phyloP scores from a whole-genome alignment of 2,888 invertebrate genomes.

The Caenorhabditis macrosperma region DNA sequence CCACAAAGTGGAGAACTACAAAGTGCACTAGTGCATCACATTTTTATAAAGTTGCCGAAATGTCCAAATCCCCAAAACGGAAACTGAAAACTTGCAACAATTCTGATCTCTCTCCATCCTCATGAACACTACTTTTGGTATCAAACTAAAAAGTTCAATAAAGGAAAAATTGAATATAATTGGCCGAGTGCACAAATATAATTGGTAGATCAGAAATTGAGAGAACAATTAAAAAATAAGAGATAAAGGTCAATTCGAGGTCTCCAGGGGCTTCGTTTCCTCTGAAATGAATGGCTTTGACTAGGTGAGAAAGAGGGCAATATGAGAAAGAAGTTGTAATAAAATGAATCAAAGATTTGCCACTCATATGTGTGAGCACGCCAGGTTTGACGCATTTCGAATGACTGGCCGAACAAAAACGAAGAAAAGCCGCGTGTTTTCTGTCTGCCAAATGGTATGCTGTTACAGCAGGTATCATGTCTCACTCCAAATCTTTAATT shows the following conservation, averaged over 20 bases:
- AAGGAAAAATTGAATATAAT: not conserved
- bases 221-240: not conserved
- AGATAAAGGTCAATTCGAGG: not conserved
- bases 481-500: not conserved
- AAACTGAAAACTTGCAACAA: too few relatives aligned
- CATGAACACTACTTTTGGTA: too few relatives aligned
- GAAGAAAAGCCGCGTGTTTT: constrained; percentile 11
- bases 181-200: not conserved
- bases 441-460: not conserved
- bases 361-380: not conserved
- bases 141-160: not conserved
- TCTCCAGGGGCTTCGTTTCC: not conserved
- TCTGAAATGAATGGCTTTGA: not conserved
- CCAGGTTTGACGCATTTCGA: constrained; percentile 19
- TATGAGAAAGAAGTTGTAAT: not conserved
- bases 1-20: not conserved
- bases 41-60: too few relatives aligned
- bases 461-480: not conserved
- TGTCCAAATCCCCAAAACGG: too few relatives aligned
- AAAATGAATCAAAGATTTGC: not conserved
- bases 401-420: not conserved
- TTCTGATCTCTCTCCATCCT: too few relatives aligned
- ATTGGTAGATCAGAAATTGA: not conserved
- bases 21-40: too few relatives aligned
- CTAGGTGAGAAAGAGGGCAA: too few relatives aligned